These are phyloP conservation scores for Mamestra configurata DNA, from an alignment of 1,140 invertebrate species.

Conservation along the genomic window DNA sequence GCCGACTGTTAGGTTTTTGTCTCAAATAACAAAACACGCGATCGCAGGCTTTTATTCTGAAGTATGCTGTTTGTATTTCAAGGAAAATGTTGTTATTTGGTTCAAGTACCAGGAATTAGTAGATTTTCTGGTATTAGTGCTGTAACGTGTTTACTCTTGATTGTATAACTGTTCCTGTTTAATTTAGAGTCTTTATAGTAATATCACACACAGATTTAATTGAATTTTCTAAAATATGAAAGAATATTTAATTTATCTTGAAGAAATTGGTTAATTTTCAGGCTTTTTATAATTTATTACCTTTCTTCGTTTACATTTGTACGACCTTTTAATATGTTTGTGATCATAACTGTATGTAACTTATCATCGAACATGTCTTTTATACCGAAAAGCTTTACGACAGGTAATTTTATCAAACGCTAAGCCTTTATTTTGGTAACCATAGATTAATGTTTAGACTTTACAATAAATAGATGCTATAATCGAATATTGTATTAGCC, in stretches of 20 bases:
- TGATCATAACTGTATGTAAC: neutral
- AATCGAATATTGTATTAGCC: constrained; percentile 34
- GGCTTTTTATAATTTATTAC: no score
- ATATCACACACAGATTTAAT: no score
- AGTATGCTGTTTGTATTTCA: constrained; percentile 14
- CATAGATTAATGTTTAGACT: constrained; percentile 29
- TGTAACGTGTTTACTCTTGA: neutral
- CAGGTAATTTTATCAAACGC: constrained; percentile 17
- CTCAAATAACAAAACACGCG: constrained; percentile 45
- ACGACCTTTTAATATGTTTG: neutral
- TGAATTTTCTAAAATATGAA: no score
- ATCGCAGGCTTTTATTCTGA: constrained; percentile 37
- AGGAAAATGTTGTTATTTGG: constrained; percentile 24
- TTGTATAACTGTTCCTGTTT: neutral
- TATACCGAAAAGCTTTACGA: constrained; percentile 4
- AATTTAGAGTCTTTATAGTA: neutral
- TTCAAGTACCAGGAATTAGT: constrained; percentile 21
- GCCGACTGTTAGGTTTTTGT: constrained; percentile 48
- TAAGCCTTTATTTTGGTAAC: constrained; percentile 22
- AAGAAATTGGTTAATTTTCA: no score
- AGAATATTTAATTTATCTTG: no score
- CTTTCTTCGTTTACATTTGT: neutral
- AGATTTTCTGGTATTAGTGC: neutral
- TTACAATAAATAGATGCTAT: constrained; percentile 53
- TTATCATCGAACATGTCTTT: neutral